phyloP scores from a whole-genome alignment of 1,140 invertebrate genomes.

The Arctopsyche grandis region DNA sequence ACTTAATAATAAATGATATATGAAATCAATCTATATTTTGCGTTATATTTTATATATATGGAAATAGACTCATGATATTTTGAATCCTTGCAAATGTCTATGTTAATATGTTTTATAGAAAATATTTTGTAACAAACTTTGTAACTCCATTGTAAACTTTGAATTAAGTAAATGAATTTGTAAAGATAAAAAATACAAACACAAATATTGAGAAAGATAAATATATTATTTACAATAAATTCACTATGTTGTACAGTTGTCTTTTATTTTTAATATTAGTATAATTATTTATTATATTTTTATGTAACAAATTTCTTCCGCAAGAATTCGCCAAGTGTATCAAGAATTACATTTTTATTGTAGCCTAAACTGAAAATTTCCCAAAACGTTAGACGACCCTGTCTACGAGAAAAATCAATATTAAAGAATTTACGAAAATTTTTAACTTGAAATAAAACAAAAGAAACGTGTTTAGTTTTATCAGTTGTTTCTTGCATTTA shows the following conservation, averaged over 20 bases:
- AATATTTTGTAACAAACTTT: conserved; percentile 36
- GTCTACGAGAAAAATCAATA: no score
- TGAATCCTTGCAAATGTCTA: neutral
- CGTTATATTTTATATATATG: conserved; percentile 22
- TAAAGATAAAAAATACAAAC: conserved; percentile 6
- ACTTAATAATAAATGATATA: neutral
- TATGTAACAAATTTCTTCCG: no score
- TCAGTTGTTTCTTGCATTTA: no score
- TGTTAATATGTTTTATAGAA: conserved; percentile 40
- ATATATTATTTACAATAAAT: conserved; percentile 36
- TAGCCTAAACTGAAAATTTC: no score
- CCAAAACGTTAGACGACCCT: no score
- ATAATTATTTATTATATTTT: neutral
- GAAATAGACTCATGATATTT: conserved; percentile 18
- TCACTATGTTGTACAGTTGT: neutral
- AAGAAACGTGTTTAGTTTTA: no score
- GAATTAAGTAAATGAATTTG: conserved; percentile 28
- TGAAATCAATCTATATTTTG: neutral
- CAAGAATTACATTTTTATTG: no score
- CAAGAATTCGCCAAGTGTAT: no score
- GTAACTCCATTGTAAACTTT: neutral
- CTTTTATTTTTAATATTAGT: neutral
- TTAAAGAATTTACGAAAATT: no score
- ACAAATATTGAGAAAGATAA: neutral
- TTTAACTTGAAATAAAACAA: no score